phyloP scores from a whole-genome alignment of 2,113 vertebrate species.

The Antechinus flavipes region DNA sequence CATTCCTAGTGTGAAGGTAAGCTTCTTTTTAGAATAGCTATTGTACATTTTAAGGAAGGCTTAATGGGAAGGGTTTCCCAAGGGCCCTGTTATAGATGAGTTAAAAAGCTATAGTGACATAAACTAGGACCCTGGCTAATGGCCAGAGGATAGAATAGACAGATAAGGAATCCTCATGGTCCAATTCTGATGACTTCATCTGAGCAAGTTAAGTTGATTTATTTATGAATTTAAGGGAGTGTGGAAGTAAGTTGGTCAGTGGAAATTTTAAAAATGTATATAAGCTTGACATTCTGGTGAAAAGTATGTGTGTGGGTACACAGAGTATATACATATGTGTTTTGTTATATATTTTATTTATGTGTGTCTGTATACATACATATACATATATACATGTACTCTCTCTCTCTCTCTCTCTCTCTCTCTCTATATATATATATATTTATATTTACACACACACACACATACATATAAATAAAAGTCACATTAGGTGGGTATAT shows the following conservation, averaged over 20 bases:
- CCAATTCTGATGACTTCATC: conserved; percentile 4
- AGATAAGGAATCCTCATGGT: background rate
- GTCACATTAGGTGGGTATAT: background rate
- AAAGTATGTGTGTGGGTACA: conserved; percentile 20
- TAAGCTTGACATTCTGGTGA: background rate
- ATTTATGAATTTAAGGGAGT: conserved; percentile 15
- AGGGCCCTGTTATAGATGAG: background rate
- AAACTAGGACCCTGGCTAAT: background rate
- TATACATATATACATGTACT: too few relatives aligned
- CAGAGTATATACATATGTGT: conserved; percentile 11
- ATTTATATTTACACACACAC: too few relatives aligned
- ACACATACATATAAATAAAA: too few relatives aligned
- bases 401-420: too few relatives aligned
- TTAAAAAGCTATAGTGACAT: background rate
- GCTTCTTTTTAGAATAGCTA: background rate
- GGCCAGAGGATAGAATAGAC: background rate
- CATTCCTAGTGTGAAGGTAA: background rate
- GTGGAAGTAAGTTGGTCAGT: background rate
- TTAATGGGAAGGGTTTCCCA: conserved; percentile 34
- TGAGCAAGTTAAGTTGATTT: conserved; percentile 11
- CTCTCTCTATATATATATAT: too few relatives aligned
- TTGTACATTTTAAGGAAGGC: conserved; percentile 15
- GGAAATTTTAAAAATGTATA: background rate
- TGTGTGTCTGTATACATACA: too few relatives aligned
- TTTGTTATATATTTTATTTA: too few relatives aligned